phyloP scores from a whole-genome alignment of 2,797 vertebrate genomes.

The Myoxocephalus aenaeus region DNA sequence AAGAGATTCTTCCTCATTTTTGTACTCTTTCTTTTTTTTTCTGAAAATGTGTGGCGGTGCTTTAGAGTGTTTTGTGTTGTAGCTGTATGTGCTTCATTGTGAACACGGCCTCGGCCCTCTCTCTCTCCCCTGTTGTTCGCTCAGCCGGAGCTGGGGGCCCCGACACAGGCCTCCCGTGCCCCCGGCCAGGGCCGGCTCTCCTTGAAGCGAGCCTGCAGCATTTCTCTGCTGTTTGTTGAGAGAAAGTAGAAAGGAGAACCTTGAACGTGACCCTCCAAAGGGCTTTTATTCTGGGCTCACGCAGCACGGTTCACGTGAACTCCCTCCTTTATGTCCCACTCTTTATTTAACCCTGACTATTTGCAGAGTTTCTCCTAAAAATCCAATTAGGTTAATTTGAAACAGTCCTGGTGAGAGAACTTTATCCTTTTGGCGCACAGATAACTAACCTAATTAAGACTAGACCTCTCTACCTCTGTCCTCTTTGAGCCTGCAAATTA shows the following conservation, averaged over 20 bases:
- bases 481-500: conserved; percentile 79
- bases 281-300: conserved; percentile 68
- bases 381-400: conserved; percentile 86
- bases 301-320: conserved; percentile 60
- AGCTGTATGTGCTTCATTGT: neutral
- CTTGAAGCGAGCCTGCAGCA: conserved; percentile 66
- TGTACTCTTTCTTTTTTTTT: neutral
- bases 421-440: conserved; percentile 80
- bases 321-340: conserved; percentile 66
- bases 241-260: conserved; percentile 70
- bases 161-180: conserved; percentile 47
- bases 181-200: conserved; percentile 57
- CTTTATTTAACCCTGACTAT: conserved; percentile 81
- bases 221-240: conserved; percentile 74
- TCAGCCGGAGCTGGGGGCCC: conserved; percentile 49
- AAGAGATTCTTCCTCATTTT: neutral
- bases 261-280: conserved; percentile 78
- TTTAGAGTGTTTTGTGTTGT: conserved; percentile 1
- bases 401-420: conserved; percentile 81
- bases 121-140: conserved; percentile 38
- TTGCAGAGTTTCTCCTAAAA: conserved; percentile 81
- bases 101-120: conserved; percentile 13
- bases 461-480: conserved; percentile 75
- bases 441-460: conserved; percentile 87
- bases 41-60: neutral